These are phyloP conservation scores for Hippocampus mohnikei DNA, from an alignment of 2,113 vertebrate genomes.

Conservation along the genomic window DNA sequence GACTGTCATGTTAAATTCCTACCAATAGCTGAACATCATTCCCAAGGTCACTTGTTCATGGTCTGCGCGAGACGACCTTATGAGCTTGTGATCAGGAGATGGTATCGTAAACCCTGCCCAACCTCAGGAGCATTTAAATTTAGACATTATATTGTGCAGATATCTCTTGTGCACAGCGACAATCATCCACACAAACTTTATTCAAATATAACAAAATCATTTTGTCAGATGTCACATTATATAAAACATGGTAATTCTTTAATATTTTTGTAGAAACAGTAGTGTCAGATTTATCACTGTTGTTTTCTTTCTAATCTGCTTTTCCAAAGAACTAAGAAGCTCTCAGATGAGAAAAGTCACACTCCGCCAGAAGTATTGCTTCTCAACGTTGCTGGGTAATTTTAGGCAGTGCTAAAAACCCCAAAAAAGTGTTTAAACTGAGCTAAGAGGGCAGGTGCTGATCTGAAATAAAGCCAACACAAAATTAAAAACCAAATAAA, in stretches of 20 bases:
- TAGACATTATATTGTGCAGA: neutral
- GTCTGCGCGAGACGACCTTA: neutral
- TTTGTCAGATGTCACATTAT: neutral
- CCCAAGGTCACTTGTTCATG: neutral
- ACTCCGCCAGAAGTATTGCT: conserved; percentile 3
- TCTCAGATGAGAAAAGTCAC: neutral
- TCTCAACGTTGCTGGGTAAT: neutral
- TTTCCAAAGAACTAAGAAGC: neutral
- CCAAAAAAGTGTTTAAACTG: neutral
- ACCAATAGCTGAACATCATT: neutral
- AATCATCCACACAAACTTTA: neutral
- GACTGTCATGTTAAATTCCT: neutral
- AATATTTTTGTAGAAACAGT: neutral
- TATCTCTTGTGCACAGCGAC: neutral
- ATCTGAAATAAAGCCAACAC: neutral
- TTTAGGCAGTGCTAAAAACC: neutral
- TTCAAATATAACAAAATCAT: neutral
- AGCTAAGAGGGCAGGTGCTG: neutral
- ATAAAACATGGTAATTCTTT: neutral
- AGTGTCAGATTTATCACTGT: neutral
- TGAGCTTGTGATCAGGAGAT: neutral
- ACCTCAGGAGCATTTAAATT: neutral
- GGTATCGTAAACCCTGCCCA: neutral
- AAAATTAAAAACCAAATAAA: neutral
- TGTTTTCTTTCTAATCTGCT: conserved; percentile 10